These are phyloP conservation scores for Tichodroma muraria DNA, from an alignment of 2,113 vertebrate species.

Conservation along the genomic window DNA sequence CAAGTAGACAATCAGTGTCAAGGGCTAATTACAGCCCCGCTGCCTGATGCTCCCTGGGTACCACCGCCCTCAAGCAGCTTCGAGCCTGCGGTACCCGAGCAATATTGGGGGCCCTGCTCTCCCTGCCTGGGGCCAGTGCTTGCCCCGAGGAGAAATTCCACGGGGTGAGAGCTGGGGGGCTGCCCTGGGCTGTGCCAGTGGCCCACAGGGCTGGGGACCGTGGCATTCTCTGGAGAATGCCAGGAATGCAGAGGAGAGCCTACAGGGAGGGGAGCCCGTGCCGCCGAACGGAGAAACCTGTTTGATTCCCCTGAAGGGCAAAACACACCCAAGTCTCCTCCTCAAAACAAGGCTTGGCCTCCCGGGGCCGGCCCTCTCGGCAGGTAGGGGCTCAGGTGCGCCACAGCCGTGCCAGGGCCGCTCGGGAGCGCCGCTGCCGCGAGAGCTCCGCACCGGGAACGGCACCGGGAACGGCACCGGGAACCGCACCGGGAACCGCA, in stretches of 20 bases:
- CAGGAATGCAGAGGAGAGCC: slow-evolving; percentile 66
- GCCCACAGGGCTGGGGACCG: background rate
- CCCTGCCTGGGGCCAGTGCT: background rate
- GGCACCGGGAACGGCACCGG: no score
- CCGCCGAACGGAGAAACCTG: slow-evolving; percentile 66
- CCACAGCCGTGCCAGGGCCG: background rate
- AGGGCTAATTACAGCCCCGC: background rate
- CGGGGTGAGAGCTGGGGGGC: background rate
- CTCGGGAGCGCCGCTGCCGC: background rate
- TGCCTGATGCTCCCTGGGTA: background rate
- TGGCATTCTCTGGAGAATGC: background rate
- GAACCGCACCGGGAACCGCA: no score
- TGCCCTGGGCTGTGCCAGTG: background rate
- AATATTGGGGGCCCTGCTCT: background rate
- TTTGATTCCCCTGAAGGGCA: slow-evolving; percentile 67
- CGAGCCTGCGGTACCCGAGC: background rate
- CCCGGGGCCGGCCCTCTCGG: slow-evolving; percentile 8
- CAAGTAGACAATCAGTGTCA: background rate
- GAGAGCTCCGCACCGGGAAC: background rate
- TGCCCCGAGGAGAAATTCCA: background rate
- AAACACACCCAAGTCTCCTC: slow-evolving; percentile 65
- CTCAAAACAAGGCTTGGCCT: slow-evolving; percentile 56
- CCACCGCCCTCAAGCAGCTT: background rate
- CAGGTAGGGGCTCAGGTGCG: background rate
- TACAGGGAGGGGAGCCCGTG: background rate